A percentile compares a stretch with the other conserved stretches of the same genome.
Conservation (phyloP, 2,888 invertebrate species). For the Drosophila basisetae region DNA sequence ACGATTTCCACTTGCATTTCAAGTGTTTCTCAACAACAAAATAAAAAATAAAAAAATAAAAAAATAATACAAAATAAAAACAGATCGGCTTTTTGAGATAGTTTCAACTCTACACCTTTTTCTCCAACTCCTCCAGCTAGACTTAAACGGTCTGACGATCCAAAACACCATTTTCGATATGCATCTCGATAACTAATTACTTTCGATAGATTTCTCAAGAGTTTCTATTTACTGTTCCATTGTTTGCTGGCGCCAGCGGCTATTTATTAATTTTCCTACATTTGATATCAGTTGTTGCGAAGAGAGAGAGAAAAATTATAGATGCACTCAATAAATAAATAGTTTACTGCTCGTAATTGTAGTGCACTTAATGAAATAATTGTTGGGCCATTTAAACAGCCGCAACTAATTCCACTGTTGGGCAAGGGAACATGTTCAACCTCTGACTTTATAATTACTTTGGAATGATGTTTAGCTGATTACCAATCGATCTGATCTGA, state of each 20-base stretch:
- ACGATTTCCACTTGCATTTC: slow-evolving; percentile 26
- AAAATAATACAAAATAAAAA: background rate
- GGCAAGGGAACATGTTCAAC: slow-evolving; percentile 11
- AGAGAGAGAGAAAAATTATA: slow-evolving; percentile 14
- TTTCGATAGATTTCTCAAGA: slow-evolving; percentile 44
- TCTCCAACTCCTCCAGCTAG: background rate
- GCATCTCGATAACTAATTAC: slow-evolving; percentile 69
- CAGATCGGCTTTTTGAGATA: slow-evolving; percentile 36
- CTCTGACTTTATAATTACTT: slow-evolving; percentile 15
- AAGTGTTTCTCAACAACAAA: slow-evolving; percentile 6
- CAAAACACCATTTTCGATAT: slow-evolving; percentile 17
- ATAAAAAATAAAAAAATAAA: background rate
- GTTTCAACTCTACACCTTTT: background rate
- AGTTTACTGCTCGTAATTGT: slow-evolving; percentile 24
- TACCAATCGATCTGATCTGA: slow-evolving; percentile 23
- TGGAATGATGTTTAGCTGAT: slow-evolving; percentile 25
- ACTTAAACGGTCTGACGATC: slow-evolving; percentile 19
- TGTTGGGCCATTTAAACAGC: slow-evolving; percentile 29
- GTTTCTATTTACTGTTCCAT: slow-evolving; percentile 24
- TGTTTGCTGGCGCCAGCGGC: slow-evolving; percentile 57
- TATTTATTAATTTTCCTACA: slow-evolving; percentile 25
- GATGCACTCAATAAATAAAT: slow-evolving; percentile 52
- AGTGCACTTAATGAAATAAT: slow-evolving; percentile 56
- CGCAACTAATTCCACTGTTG: slow-evolving; percentile 13
- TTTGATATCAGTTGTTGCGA: slow-evolving; percentile 16